Percentiles rank a stretch among this genome's conserved stretches.
These are phyloP conservation scores for Trachemys scripta DNA, from an alignment of 2,113 vertebrate species.

Conservation along the genomic window DNA sequence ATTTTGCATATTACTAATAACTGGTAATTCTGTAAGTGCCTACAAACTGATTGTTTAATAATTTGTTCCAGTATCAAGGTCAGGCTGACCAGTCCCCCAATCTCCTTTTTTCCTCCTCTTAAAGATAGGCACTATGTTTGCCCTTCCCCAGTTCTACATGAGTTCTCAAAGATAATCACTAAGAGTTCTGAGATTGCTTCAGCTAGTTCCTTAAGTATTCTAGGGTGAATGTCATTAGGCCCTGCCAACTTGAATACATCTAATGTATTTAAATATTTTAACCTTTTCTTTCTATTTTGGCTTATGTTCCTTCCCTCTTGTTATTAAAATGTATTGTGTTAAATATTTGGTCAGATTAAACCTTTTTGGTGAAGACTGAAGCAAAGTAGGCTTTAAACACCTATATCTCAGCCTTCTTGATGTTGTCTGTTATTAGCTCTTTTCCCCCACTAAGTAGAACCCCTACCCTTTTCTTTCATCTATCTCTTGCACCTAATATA, in stretches of 20 bases:
- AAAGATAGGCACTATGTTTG: too few relatives aligned
- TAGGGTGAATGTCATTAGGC: neutral
- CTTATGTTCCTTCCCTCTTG: neutral
- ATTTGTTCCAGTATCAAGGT: too few relatives aligned
- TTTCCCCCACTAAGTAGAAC: neutral
- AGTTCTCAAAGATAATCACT: neutral
- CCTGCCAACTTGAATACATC: neutral
- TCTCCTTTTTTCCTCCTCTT: too few relatives aligned
- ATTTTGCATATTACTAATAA: too few relatives aligned
- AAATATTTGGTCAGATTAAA: neutral
- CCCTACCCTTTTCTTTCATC: neutral
- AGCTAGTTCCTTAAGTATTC: neutral
- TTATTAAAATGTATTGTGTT: neutral
- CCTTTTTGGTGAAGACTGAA: too few relatives aligned
- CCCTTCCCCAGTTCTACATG: too few relatives aligned
- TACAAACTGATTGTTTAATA: too few relatives aligned
- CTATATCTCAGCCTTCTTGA: neutral
- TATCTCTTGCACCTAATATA: neutral
- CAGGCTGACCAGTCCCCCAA: too few relatives aligned
- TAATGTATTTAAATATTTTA: neutral
- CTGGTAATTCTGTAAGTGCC: too few relatives aligned
- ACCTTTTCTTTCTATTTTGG: neutral
- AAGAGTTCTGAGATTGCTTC: neutral
- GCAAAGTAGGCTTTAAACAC: neutral
- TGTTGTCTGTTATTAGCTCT: neutral